Base-by-base conservation (phyloP, 2,888 invertebrate species). In the Bembecia ichneumoniformis region DNA sequence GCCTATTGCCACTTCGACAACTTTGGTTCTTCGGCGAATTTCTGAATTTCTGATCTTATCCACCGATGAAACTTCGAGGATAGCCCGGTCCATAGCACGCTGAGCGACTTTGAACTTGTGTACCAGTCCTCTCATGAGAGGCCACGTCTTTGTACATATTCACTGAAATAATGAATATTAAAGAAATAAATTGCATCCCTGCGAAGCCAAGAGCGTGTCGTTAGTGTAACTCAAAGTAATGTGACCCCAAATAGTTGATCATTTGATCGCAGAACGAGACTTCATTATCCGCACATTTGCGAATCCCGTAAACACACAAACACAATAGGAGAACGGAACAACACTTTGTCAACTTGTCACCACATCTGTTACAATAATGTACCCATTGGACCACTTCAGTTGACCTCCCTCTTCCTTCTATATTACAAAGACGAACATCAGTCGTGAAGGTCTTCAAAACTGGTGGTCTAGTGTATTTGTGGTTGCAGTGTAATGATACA, bases 231-330 rank as follows among this genome's bases (percentile, higher is more conserved):
- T 28, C 28, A 28, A 28, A 28, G 9, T 28, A 28, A 28, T 28
- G 28, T 9, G 28, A 28, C 13, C 2, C 14, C 40, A 2, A 40
- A 2, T 28, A 28, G 28, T 28, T 28, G 28, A 28, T 28, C 28
- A 28, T 28, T 28, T 28, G 9, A 28, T 28, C 28, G 28, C 28
- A 28, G 28, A 48, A 50, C 35, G 16, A 51, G 49, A 58, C 58
- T 55, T 53, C 59, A 81, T 81, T 76, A 75, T 62, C 66, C 71
- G 75, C 71, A 71, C 79, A 78, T 77, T 79, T 76, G 75, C 64
- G 59, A 52, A 63, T 52, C 61, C 63, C 70, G 66, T 73, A 71
- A 75, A 73, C 65, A 66, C 53, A 67, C 60, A 61, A 58, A 64
- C 62, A 74, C 72, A 77, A 77, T 67, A 64, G 61, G 28, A 48